These are phyloP conservation scores for Drosophila neonasuta DNA, from an alignment of 2,888 invertebrate genomes.

Conservation along the genomic window DNA sequence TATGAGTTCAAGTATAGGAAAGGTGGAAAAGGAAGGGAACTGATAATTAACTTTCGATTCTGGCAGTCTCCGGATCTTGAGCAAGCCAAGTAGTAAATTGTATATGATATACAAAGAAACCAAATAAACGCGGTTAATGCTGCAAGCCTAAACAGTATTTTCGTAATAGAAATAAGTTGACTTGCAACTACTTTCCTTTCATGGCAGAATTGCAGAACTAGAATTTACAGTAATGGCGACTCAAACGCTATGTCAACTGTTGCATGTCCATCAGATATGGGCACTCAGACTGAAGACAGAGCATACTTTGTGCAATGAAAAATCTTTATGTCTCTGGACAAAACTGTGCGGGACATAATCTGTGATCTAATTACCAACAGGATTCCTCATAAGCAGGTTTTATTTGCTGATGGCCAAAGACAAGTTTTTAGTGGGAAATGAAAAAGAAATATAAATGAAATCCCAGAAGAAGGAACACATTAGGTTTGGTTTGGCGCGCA, in stretches of 20 bases:
- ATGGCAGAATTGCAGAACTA: conserved; percentile 31
- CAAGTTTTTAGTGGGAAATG: conserved; percentile 10
- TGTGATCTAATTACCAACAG: conserved; percentile 45
- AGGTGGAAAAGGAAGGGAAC: conserved; percentile 5
- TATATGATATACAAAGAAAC: conserved; percentile 11
- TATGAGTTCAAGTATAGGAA: conserved; percentile 5
- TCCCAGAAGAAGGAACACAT: conserved; percentile 1
- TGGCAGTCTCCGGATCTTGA: neutral
- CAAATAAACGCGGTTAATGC: conserved; percentile 7
- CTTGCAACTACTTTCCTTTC: conserved; percentile 26
- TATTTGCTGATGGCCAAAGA: neutral
- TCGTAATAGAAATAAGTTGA: conserved; percentile 10
- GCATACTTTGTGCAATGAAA: conserved; percentile 4
- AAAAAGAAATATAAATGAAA: conserved; percentile 3
- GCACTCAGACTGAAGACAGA: conserved; percentile 1
- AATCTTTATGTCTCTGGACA: neutral
- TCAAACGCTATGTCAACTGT: conserved; percentile 20
- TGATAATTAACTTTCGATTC: conserved; percentile 13
- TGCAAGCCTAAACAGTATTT: neutral
- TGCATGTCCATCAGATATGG: conserved; percentile 35
- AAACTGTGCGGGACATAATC: conserved; percentile 31
- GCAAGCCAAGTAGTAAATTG: neutral
- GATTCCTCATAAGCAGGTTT: conserved; percentile 44
- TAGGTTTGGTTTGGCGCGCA: conserved; percentile 3
- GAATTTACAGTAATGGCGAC: conserved; percentile 48